Base-by-base conservation (phyloP, 1,140 invertebrate species). In the Chymomyza costata region DNA sequence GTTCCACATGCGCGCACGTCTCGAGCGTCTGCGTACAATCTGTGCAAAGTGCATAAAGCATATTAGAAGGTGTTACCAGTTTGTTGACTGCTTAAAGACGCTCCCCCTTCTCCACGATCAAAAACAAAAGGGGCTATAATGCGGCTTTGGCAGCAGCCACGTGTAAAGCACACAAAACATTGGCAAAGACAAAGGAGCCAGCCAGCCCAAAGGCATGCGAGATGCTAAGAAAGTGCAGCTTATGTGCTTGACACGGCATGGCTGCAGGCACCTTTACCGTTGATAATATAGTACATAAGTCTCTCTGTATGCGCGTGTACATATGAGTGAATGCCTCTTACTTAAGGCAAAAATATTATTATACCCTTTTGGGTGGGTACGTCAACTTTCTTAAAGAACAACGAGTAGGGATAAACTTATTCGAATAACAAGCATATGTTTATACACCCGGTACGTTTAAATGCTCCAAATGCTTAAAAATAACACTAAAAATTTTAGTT, bases 1-100 rank as follows among this genome's bases (percentile, higher is more conserved):
- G 50, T 84, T 83, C 78, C 82, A 84, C 53, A 85, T 62, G 17
- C 84, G 84, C 35, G 78, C 74, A 34, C 83, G 82, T 32, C 82
- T 70, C 10, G 70, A 76, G 39, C 83, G 62, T 31, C 68, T 70
- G 40, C 74, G 67, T 6, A 69, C 66, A 44, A 78, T 78, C 81
- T 83, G 35, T n/a, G 6, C 1, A 18, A 31, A n/a, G 8, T 38
- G 11, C 5, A 18, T 35, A 38, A 41, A 18, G 16, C 30, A 6
- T 28, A 38, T 25, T 50, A 39, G 10, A 5, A 25, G 8, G n/a
- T 28, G 10, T n/a, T n/a, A n/a, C 10, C 16, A 25, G 21, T 25
- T 25, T 53, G 41, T 34, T 25, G 21, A 18, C 16, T 43, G 16
- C 38, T 28, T n/a, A 1, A 48, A n/a, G n/a, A n/a, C n/a, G 44